Evolutionary conservation across 2,888 invertebrate genomes (phyloP), one percentile per base, ranked within the genome.

Genomic region (Cosmia trapezina): DNA sequence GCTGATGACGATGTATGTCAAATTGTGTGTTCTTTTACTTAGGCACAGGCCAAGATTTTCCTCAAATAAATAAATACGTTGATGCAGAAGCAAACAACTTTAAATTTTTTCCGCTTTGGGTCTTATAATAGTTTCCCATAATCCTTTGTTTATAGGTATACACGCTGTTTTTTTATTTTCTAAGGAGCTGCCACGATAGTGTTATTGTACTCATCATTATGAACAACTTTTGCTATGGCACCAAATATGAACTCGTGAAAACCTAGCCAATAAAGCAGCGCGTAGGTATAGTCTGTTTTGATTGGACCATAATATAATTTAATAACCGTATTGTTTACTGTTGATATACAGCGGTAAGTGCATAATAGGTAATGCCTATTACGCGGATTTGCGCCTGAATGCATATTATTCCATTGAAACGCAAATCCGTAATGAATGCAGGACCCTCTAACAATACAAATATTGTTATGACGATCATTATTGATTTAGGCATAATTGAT

Each of bases 341-440:
- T 62, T 68, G 56, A 54, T 83, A 68, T 68, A 72, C 64, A 70
- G 28, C 62, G 69, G 61, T 53, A 56, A 78, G 73, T 57, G 71
- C 71, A 60, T 81, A 72, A 69, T 83, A 62, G 78, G 61, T 53
- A 76, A 71, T 80, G 61, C 74, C 76, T 80, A 73, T 80, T 83
- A 74, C 74, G 78, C 68, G 59, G 81, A 83, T 83, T 83, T 83
- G 73, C 74, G 73, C 63, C 54, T 71, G 63, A 81, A 83, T 83
- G 54, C 66, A 70, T 65, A 81, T 68, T 77, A 83, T 81, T 73
- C 78, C 67, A 83, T 75, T 83, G 70, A 78, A 74, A 71, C 63
- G 65, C 65, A 73, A 75, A 83, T 75, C 75, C 57, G 49, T 73
- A 61, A 81, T 83, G 70, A 78, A 83, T 78, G 72, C 70, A 73